phyloP scores from a whole-genome alignment of 1,140 invertebrate species.

The Musca vetustissima region DNA sequence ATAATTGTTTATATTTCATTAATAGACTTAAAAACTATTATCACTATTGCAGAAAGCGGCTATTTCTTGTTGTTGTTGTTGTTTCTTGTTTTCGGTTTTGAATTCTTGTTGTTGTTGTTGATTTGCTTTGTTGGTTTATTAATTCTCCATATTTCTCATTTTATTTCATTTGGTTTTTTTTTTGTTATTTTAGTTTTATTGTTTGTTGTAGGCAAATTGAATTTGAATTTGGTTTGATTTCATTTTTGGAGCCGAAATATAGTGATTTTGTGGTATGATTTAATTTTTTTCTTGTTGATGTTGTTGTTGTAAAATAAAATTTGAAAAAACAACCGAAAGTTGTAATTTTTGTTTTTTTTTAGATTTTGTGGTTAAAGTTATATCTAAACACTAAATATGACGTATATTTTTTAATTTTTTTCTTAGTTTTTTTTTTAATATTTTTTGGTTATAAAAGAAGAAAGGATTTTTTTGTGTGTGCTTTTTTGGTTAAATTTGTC shows the following conservation, averaged over 20 bases:
- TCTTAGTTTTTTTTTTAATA: constrained; percentile 28
- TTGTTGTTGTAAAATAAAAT: constrained; percentile 32
- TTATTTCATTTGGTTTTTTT: constrained; percentile 33
- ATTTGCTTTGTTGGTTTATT: constrained; percentile 24
- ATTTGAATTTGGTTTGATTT: constrained; percentile 38
- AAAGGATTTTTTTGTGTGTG: constrained; percentile 42
- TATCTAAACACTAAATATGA: constrained; percentile 20
- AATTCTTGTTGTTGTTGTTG: constrained; percentile 19
- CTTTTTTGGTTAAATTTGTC: constrained; percentile 7
- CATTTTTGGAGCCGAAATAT: constrained; percentile 9
- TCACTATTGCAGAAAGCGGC: constrained; percentile 57
- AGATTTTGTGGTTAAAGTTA: not conserved
- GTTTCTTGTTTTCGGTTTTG: constrained; percentile 27
- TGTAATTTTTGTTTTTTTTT: constrained; percentile 14
- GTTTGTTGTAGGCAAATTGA: constrained; percentile 20
- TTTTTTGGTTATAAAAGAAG: constrained; percentile 43
- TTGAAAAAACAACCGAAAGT: constrained; percentile 13
- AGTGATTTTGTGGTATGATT: not conserved
- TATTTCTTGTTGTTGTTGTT: constrained; percentile 40
- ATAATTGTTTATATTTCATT: constrained; percentile 16
- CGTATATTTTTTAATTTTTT: constrained; percentile 21
- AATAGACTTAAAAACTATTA: constrained; percentile 50
- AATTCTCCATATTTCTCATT: constrained; percentile 24
- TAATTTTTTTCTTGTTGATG: constrained; percentile 27
- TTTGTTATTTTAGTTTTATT: constrained; percentile 35